A percentile compares a stretch with the other conserved stretches of the same genome.
phyloP scores from a whole-genome alignment of 2,888 invertebrate genomes.

The Leucoptera coffeella region DNA sequence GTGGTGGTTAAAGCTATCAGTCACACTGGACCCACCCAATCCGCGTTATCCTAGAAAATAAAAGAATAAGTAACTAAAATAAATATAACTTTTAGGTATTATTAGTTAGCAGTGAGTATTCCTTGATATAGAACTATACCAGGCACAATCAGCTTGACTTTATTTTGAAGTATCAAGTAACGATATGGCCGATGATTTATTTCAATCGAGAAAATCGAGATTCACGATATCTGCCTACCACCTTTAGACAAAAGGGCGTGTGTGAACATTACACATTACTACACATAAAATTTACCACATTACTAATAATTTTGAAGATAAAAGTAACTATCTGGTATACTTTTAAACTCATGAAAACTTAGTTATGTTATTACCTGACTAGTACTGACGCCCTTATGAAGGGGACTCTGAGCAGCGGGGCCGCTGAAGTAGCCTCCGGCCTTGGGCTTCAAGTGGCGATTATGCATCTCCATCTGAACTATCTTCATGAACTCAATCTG shows the following conservation, averaged over 20 bases:
- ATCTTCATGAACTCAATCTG: conserved; percentile 93
- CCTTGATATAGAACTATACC: too few species aligned
- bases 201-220: too few species aligned
- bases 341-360: too few species aligned
- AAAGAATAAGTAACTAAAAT: conserved; percentile 1
- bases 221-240: too few species aligned
- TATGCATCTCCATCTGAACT: conserved; percentile 90
- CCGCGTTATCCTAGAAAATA: conserved; percentile 27
- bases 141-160: too few species aligned
- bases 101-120: too few species aligned
- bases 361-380: conserved; percentile 1
- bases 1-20: conserved; percentile 40
- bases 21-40: conserved; percentile 47
- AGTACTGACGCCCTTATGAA: conserved; percentile 3
- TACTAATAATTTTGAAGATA: too few species aligned
- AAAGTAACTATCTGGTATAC: too few species aligned
- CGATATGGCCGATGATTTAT: too few species aligned
- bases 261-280: background rate
- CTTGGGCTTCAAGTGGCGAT: conserved; percentile 79
- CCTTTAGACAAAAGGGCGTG: background rate
- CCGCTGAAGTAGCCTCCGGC: conserved; percentile 76
- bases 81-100: too few species aligned
- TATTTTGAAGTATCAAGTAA: too few species aligned
- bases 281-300: background rate
- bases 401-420: conserved; percentile 16